A percentile compares a stretch with the other conserved stretches of the same genome.
Evolutionary conservation across 2,113 vertebrate species (phyloP).

Genomic region (Glaucomys volans): DNA sequence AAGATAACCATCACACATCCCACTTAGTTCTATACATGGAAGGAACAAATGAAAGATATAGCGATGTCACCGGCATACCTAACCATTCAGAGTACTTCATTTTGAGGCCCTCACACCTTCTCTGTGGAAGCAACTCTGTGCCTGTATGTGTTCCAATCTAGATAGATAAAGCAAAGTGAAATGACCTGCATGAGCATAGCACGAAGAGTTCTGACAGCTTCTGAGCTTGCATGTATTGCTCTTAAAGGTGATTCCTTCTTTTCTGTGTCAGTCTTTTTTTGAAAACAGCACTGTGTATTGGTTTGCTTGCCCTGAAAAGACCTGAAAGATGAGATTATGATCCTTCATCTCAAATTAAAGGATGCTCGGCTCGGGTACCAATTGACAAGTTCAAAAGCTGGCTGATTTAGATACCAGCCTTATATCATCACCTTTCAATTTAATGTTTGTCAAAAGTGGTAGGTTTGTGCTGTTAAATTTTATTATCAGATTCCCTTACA

Average conservation of each 20-base stretch:
- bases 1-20: not conserved
- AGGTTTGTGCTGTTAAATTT: not conserved
- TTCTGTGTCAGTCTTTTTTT: not conserved
- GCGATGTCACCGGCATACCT: not conserved
- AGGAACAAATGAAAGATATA: not conserved
- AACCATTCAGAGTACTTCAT: not conserved
- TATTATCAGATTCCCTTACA: not conserved
- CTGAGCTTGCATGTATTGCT: not conserved
- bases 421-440: not conserved
- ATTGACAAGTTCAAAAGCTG: slow-evolving; percentile 41
- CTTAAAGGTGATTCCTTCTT: not conserved
- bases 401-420: slow-evolving; percentile 35
- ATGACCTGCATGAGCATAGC: not conserved
- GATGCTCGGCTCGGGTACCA: not conserved
- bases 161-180: not conserved
- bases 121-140: not conserved
- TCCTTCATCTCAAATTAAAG: slow-evolving; percentile 66
- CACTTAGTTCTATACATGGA: not conserved
- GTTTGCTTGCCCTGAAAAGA: slow-evolving; percentile 42
- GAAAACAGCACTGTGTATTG: slow-evolving; percentile 6
- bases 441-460: not conserved
- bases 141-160: not conserved
- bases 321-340: slow-evolving; percentile 59
- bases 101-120: not conserved
- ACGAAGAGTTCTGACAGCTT: not conserved